Evolutionary conservation across 2,888 invertebrate genomes (phyloP).

Genomic region (Agrochola litura): DNA sequence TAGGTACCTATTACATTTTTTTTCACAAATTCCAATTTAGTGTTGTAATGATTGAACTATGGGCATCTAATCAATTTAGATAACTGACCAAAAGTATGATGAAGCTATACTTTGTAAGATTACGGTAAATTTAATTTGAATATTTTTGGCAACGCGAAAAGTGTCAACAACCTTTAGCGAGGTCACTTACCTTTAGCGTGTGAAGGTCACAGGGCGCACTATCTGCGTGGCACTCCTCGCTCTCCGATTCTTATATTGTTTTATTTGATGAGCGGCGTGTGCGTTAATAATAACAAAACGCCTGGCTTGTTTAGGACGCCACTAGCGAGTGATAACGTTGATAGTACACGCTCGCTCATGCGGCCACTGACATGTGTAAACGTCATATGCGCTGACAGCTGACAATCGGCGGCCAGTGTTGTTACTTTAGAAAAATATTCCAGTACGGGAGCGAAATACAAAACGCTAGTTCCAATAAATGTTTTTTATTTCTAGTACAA

Average conservation of each 20-base stretch:
- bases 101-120: neutral
- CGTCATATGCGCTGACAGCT: conserved; percentile 39
- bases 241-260: neutral
- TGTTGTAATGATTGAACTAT: neutral
- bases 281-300: conserved; percentile 49
- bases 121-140: conserved; percentile 18
- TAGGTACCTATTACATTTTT: neutral
- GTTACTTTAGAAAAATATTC: conserved; percentile 33
- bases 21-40: neutral
- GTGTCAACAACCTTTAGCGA: conserved; percentile 72
- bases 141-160: conserved; percentile 60
- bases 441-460: conserved; percentile 29
- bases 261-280: conserved; percentile 1
- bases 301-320: conserved; percentile 39
- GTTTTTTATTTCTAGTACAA: conserved; percentile 83
- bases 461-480: conserved; percentile 80
- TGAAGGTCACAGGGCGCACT: conserved; percentile 46
- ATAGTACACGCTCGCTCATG: neutral
- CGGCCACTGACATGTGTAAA: conserved; percentile 30
- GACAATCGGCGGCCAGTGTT: conserved; percentile 54
- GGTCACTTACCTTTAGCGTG: conserved; percentile 79
- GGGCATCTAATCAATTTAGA: neutral
- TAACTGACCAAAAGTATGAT: neutral
- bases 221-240: conserved; percentile 19
- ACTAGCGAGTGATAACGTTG: conserved; percentile 56